Evolutionary conservation across 1,140 invertebrate species (phyloP), one percentile per base, ranked within the genome.

Genomic region (Drosophila triauraria): DNA sequence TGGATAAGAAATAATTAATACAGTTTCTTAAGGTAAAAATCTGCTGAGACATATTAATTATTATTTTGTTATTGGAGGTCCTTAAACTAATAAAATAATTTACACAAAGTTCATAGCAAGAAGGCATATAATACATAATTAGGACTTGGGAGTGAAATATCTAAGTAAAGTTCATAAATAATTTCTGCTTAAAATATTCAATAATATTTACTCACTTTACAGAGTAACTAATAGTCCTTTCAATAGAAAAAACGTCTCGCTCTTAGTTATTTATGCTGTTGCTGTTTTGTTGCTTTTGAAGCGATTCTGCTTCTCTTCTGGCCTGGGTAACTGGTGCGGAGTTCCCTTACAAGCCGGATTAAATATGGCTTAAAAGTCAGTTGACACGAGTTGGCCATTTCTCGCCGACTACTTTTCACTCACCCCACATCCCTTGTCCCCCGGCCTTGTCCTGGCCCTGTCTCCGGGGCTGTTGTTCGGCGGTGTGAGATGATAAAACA

Each of bases 281-380:
- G 56, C 63, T 32, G 53, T 65, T 63, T 75, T 79, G 60, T 46
- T 63, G 25, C 40, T 40, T 38, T 57, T 47, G 59, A 47, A 42
- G 44, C 35, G 50, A 35, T 35, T 35, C 9, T 35, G 8, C 32
- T 35, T 10, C 32, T 35, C 32, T 35, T 32, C 13, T 40, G 30
- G 47, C 13, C 20, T 27, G 64, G 54, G 53, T 83, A 61, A 68
- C 64, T 87, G 77, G 69, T 71, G 72, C 68, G 68, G 65, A 90
- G 78, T 90, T 88, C 78, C 84, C 78, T 43, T 71, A 69, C 80
- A 83, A 88, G 84, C 65, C 62, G 84, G 84, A 87, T 87, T 87
- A 88, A 87, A 87, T 88, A 84, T 88, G 84, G 84, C 84, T 87
- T 87, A 83, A 87, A 87, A 87, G 84, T 87, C 84, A 88, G 84